phyloP scores from a whole-genome alignment of 1,140 invertebrate genomes.

The Centruroides vittatus region DNA sequence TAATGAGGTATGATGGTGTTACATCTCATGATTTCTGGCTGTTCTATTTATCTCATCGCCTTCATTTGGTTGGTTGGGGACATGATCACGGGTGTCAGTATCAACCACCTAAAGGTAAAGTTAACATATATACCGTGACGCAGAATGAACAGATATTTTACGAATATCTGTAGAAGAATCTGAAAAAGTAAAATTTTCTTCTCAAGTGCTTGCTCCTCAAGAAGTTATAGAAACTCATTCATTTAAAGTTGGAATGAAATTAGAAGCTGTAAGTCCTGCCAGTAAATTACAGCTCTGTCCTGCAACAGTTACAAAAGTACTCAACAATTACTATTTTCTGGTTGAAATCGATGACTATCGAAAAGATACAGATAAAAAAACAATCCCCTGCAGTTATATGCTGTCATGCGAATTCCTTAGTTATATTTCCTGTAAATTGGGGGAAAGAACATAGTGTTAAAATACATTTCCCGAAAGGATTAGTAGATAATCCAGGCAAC shows the following conservation, averaged over 20 bases:
- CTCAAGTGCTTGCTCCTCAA: constrained; percentile 28
- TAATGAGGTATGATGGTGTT: constrained; percentile 43
- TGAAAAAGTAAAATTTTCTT: constrained; percentile 24
- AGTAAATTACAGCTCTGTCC: constrained; percentile 28
- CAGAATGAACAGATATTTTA: constrained; percentile 38
- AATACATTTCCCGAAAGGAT: constrained; percentile 25
- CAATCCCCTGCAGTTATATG: constrained; percentile 21
- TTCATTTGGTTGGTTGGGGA: constrained; percentile 38
- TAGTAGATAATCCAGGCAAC: constrained; percentile 1
- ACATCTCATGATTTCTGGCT: constrained; percentile 46
- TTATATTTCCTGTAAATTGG: constrained; percentile 31
- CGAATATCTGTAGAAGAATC: constrained; percentile 34
- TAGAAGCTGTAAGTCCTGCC: constrained; percentile 30
- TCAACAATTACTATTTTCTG: constrained; percentile 49
- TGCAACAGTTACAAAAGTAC: constrained; percentile 44
- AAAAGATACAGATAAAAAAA: constrained; percentile 22
- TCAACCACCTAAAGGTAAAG: constrained; percentile 25
- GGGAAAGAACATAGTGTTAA: constrained; percentile 25
- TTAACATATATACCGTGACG: constrained; percentile 21
- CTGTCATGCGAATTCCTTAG: constrained; percentile 26
- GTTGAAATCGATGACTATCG: constrained; percentile 43
- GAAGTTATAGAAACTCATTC: constrained; percentile 23
- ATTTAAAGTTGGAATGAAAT: constrained; percentile 32
- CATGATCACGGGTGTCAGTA: constrained; percentile 25
- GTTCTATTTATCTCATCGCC: constrained; percentile 46